Conservation (phyloP, 2,797 vertebrate species). For the Carapus acus region DNA sequence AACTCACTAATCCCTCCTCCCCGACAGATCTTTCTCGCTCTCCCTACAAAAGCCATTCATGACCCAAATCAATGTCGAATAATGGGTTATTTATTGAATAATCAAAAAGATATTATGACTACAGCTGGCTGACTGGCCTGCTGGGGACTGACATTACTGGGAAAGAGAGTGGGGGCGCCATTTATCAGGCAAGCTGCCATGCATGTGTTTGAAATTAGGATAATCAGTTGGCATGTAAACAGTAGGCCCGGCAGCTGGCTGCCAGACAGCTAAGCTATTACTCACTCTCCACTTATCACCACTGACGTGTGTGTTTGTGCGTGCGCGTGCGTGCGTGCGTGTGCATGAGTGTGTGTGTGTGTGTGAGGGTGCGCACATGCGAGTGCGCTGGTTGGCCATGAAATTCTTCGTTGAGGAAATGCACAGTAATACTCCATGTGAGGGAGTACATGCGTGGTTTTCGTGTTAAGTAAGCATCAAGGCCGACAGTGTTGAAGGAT, state of each 20-base stretch:
- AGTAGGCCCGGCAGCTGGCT: conserved; percentile 81
- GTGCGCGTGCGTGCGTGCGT: conserved; percentile 27
- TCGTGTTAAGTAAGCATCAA: too few relatives aligned
- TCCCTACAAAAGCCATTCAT: conserved; percentile 65
- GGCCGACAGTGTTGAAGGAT: too few relatives aligned
- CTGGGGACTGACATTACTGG: conserved; percentile 64
- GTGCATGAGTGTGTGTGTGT: too few relatives aligned
- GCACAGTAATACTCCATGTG: too few relatives aligned
- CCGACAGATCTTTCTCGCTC: conserved; percentile 45
- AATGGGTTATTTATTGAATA: conserved; percentile 87
- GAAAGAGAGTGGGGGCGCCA: conserved; percentile 56
- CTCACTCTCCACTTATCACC: conserved; percentile 80
- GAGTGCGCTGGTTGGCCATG: too few relatives aligned
- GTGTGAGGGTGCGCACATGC: too few relatives aligned
- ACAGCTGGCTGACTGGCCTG: conserved; percentile 57
- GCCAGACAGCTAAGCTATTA: conserved; percentile 80
- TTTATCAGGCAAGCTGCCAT: conserved; percentile 74
- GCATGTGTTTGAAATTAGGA: conserved; percentile 83
- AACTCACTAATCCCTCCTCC: conserved; percentile 13
- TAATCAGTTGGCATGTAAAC: conserved; percentile 91
- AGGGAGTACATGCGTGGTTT: too few relatives aligned
- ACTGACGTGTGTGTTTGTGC: conserved; percentile 46
- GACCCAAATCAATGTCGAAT: conserved; percentile 83
- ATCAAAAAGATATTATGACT: conserved; percentile 80
- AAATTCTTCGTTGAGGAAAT: too few relatives aligned